Evolutionary conservation across 2,888 invertebrate species (phyloP).

Genomic region (Coecobrya sp.): DNA sequence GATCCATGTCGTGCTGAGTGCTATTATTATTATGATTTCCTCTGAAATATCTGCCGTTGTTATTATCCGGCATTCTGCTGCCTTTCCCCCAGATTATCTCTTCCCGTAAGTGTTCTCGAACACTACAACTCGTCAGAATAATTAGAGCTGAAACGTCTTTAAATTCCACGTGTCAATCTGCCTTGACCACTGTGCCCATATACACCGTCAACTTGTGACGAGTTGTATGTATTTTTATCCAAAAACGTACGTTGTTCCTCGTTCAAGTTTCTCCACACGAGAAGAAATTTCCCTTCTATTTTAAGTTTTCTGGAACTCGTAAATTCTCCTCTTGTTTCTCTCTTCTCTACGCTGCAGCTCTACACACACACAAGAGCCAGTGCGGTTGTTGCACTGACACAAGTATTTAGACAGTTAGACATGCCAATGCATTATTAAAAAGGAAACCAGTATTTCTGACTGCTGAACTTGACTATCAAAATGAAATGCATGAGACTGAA

Average conservation of each 20-base stretch:
- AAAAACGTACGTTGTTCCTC: not conserved
- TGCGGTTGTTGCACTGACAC: not conserved
- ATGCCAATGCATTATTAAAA: not conserved
- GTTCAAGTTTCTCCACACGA: not conserved
- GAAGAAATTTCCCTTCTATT: not conserved
- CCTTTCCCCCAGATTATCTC: too few relatives aligned
- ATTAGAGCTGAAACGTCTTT: not conserved
- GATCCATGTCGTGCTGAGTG: too few relatives aligned
- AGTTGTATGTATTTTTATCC: not conserved
- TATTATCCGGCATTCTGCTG: slow-evolving; percentile 69
- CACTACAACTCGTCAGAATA: too few relatives aligned
- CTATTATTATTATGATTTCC: too few relatives aligned
- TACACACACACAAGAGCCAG: not conserved
- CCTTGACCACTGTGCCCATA: not conserved
- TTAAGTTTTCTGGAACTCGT: slow-evolving; percentile 5
- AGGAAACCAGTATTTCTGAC: slow-evolving; percentile 23
- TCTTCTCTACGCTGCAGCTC: not conserved
- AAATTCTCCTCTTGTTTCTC: not conserved
- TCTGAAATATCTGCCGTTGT: slow-evolving; percentile 51
- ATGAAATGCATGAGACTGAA: not conserved
- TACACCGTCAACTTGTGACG: too few relatives aligned
- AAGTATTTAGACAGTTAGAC: not conserved
- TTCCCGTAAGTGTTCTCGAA: not conserved
- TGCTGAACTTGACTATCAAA: slow-evolving; percentile 61
- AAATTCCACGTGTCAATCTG: not conserved